Base-by-base conservation (phyloP, 64 coral and sea anemone genomes). In the Actinia tenebrosa region DNA sequence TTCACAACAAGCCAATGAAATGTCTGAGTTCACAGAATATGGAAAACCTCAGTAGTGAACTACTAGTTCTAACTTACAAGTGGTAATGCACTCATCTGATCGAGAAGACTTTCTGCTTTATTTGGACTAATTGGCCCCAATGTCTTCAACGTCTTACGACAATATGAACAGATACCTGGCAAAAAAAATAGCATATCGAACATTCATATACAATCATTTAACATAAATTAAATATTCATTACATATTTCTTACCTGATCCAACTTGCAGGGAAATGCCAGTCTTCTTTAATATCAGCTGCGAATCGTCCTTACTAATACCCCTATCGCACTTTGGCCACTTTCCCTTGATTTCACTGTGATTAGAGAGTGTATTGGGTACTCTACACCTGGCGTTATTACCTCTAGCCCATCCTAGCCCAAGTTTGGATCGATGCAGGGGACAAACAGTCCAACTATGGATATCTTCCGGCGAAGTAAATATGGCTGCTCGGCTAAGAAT, bases 401-500 rank as follows among this genome's bases (percentile, higher is more conserved):
- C 59, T 61, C 59, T 46, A 79, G 45, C 18, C 83, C 83, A 85
- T 13, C 83, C 83, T 61, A 56, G 2, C 22, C 83, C 83, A 62
- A 85, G 83, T 61, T 43, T 85, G 15, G 53, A 22, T 43, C 83
- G 83, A 85, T 85, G 83, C 13, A 85, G 26, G 25, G 83, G 83
- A 37, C 53, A 85, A 56, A 85, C 61, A 16, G 83, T 85, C 83
- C 54, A 60, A 62, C 25, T 60, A 37, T 58, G 14, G 30, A 85
- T 85, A 18, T 85, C 60, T 1, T 56, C 83, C 16, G 83, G 83
- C 44, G 15, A 61, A 11, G 16, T 85, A 62, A 85, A 85, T 10
- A 85, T n/a, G 5, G 47, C 83, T 19, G 77, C 56, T 85, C 83
- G 47, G 56, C 83, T 85, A 10, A 85, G 83, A 61, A 85, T 85